Percentiles rank a stretch among this genome's conserved stretches.
Conservation (phyloP, 2,797 vertebrate species). For the Alca torda region DNA sequence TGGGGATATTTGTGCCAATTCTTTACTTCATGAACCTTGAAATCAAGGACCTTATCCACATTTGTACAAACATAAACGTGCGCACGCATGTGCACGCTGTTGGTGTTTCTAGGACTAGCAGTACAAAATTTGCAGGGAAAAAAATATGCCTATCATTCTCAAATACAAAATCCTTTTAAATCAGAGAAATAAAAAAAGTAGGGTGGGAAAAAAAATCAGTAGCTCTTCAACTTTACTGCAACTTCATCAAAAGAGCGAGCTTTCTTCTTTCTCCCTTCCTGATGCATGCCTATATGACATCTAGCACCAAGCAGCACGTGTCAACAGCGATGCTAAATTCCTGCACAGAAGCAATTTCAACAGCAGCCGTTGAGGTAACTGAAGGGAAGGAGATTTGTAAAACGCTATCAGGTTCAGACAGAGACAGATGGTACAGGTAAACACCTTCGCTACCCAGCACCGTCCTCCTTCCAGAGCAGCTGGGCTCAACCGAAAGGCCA, state of each 20-base stretch:
- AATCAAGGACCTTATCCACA: constrained; percentile 23
- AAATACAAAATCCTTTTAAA: background rate
- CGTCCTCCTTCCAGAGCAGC: constrained; percentile 63
- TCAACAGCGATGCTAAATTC: constrained; percentile 3
- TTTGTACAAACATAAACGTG: background rate
- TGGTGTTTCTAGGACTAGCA: background rate
- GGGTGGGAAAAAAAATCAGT: background rate
- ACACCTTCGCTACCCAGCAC: constrained; percentile 62
- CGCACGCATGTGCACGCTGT: background rate
- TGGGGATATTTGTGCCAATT: constrained; percentile 30
- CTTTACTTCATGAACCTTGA: constrained; percentile 40
- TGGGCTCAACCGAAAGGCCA: constrained; percentile 22
- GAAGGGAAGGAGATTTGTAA: constrained; percentile 65
- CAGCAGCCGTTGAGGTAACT: constrained; percentile 47
- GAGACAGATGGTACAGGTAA: constrained; percentile 66
- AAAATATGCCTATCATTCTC: background rate
- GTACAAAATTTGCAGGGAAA: background rate
- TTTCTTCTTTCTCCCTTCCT: background rate
- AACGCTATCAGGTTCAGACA: constrained; percentile 57
- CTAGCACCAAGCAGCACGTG: background rate
- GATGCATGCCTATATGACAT: background rate
- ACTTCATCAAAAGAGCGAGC: background rate
- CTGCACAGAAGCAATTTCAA: constrained; percentile 34
- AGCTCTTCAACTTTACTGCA: background rate
- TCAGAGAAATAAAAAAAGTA: background rate